Percentiles rank a stretch among this genome's conserved stretches.
phyloP scores from a whole-genome alignment of 2,113 vertebrate genomes.

The Prolemur simus region DNA sequence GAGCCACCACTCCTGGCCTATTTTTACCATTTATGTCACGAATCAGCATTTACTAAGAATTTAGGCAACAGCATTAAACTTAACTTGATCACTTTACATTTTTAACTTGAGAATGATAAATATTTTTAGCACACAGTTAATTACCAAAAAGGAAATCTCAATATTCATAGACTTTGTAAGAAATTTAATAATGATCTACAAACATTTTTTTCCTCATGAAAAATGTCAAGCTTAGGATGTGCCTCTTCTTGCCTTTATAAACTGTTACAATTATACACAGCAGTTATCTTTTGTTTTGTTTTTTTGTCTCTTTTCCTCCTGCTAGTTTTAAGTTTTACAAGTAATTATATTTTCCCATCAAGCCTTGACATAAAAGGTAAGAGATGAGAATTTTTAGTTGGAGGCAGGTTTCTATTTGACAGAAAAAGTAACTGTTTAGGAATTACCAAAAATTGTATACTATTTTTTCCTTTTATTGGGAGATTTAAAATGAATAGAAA shows the following conservation, averaged over 20 bases:
- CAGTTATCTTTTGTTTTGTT: neutral
- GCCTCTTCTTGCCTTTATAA: neutral
- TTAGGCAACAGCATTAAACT: conserved; percentile 75
- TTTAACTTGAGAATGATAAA: conserved; percentile 48
- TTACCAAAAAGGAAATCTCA: conserved; percentile 16
- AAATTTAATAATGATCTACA: conserved; percentile 41
- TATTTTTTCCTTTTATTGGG: neutral
- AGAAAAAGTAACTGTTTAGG: conserved; percentile 32
- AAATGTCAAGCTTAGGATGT: neutral
- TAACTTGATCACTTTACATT: conserved; percentile 60
- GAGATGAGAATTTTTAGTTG: neutral
- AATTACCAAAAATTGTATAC: conserved; percentile 29
- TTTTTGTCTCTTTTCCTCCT: neutral
- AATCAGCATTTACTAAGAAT: conserved; percentile 77
- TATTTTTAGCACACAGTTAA: conserved; percentile 37
- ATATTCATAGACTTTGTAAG: conserved; percentile 6
- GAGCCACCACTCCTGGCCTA: no score
- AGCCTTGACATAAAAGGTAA: conserved; percentile 28
- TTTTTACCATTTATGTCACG: conserved; percentile 68
- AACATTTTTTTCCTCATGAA: conserved; percentile 11
- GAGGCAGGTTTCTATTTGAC: conserved; percentile 49
- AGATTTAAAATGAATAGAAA: conserved; percentile 52
- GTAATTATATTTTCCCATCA: neutral
- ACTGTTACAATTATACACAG: neutral
- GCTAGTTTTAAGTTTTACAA: conserved; percentile 12